Conservation (phyloP, 2,797 vertebrate species). For the Lagocephalus sceleratus region DNA sequence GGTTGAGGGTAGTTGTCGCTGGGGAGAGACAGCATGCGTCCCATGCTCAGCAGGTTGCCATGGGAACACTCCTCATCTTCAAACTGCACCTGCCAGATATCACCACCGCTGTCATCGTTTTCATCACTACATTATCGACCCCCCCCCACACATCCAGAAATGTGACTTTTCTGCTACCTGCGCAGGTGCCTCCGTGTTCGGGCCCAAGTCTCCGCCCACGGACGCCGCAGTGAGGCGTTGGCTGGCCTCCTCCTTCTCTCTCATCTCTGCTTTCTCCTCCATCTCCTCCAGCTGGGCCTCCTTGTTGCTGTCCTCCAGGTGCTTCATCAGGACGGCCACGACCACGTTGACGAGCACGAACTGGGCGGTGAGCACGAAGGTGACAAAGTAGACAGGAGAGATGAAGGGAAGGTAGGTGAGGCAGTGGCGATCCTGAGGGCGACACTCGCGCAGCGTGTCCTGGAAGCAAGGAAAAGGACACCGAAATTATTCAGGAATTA, state of each 20-base stretch:
- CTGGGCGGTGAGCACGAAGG: conserved; percentile 97
- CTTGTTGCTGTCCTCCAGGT: conserved; percentile 98
- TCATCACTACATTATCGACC: conserved; percentile 7
- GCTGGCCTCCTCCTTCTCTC: conserved; percentile 79
- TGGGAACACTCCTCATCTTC: conserved; percentile 73
- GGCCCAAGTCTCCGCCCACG: conserved; percentile 30
- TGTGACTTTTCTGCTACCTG: conserved; percentile 64
- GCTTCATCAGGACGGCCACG: conserved; percentile 98
- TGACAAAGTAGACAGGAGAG: conserved; percentile 96
- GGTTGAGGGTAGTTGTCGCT: conserved; percentile 88
- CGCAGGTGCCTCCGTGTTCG: conserved; percentile 44
- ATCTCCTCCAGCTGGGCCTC: conserved; percentile 78
- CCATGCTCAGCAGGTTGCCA: conserved; percentile 75
- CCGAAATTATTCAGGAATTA: conserved; percentile 53
- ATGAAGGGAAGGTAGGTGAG: conserved; percentile 91
- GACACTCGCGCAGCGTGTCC: conserved; percentile 95
- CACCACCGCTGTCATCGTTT: conserved; percentile 29
- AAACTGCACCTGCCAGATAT: conserved; percentile 70
- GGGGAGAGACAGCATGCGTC: conserved; percentile 91
- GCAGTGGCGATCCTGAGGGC: conserved; percentile 86
- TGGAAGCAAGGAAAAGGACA: conserved; percentile 40
- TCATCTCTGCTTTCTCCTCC: conserved; percentile 89
- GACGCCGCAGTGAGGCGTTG: conserved; percentile 29
- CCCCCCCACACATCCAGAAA: conserved; percentile 12
- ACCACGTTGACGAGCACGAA: conserved; percentile 98